Percentiles rank a stretch among this genome's conserved stretches.
These are phyloP conservation scores for Eulemur macaco DNA, from an alignment of 2,113 vertebrate species.

Conservation along the genomic window DNA sequence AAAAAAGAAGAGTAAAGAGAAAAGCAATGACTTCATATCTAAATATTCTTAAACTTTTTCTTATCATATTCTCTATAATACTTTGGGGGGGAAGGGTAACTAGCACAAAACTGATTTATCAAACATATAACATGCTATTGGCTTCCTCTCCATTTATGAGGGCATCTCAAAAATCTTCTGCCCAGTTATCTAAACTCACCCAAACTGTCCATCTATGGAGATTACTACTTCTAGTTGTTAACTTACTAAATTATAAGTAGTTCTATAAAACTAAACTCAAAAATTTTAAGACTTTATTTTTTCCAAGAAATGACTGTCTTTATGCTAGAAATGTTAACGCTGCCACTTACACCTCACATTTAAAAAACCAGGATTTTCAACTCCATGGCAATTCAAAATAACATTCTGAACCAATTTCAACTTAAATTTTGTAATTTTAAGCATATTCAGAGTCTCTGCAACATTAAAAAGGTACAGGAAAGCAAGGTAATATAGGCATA, in stretches of 20 bases:
- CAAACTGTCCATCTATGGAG: neutral
- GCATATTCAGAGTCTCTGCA: neutral
- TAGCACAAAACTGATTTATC: neutral
- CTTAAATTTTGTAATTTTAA: slow-evolving; percentile 14
- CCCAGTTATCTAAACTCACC: neutral
- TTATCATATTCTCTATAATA: neutral
- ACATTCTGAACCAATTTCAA: neutral
- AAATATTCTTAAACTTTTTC: neutral
- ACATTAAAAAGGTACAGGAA: neutral
- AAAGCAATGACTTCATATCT: neutral
- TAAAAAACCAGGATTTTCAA: neutral
- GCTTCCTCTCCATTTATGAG: neutral
- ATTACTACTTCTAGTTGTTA: neutral
- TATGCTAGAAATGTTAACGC: slow-evolving; percentile 17
- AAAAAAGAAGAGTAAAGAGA: neutral
- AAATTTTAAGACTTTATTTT: neutral
- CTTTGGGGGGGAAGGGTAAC: neutral
- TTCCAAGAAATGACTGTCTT: neutral
- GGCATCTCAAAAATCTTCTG: neutral
- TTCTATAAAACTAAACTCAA: neutral
- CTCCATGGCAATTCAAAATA: neutral
- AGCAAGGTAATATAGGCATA: neutral
- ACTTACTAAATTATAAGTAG: neutral
- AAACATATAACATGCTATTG: neutral
- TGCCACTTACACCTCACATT: neutral